These are phyloP conservation scores for Campylomormyrus tamandua DNA, from an alignment of 2,113 vertebrate genomes.

Conservation along the genomic window DNA sequence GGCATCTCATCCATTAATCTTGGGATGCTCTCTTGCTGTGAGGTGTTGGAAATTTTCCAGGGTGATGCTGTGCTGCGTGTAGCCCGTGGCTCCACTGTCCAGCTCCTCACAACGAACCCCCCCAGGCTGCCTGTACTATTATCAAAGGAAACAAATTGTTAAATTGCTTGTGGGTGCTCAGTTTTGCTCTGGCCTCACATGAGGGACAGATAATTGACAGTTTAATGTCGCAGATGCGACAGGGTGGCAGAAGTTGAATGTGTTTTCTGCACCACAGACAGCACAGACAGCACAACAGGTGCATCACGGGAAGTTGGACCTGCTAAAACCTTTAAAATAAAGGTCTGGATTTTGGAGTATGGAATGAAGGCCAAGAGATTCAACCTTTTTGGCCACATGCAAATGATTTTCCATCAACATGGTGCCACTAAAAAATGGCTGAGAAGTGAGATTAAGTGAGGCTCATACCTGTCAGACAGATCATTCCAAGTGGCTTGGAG, in stretches of 20 bases:
- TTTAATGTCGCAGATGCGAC: neutral
- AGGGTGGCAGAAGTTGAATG: neutral
- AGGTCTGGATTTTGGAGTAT: neutral
- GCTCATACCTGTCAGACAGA: neutral
- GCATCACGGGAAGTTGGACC: neutral
- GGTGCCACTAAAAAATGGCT: neutral
- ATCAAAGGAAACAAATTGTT: neutral
- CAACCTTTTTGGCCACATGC: neutral
- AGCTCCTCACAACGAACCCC: neutral
- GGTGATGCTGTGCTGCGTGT: neutral
- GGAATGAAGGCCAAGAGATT: neutral
- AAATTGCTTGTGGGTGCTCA: neutral
- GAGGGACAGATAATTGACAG: neutral
- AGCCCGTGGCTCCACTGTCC: neutral
- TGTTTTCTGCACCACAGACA: neutral
- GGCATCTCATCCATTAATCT: neutral
- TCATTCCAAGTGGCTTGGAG: neutral
- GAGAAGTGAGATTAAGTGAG: neutral
- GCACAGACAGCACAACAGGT: neutral
- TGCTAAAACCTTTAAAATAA: neutral
- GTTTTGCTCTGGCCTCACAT: neutral
- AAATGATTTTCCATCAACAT: neutral
- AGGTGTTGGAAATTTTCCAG: neutral
- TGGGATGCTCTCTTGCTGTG: neutral
- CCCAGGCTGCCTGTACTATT: neutral